These are phyloP conservation scores for Regulus satrapa DNA, from an alignment of 2,113 vertebrate species.

Conservation along the genomic window DNA sequence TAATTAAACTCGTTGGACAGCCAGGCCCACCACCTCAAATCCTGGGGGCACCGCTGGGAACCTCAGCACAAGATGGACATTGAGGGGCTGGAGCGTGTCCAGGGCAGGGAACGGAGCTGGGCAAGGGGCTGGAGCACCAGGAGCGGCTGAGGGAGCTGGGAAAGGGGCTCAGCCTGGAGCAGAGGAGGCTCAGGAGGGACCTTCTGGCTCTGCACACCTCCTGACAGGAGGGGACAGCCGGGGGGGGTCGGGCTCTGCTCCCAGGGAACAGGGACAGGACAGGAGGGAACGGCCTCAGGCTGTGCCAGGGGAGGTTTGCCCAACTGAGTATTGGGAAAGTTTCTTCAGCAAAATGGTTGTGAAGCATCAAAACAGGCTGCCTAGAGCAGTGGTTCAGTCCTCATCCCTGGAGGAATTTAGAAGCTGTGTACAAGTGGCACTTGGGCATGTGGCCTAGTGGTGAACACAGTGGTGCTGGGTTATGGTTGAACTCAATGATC, in stretches of 20 bases:
- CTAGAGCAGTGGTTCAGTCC: background rate
- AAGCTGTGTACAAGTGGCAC: background rate
- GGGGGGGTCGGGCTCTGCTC: background rate
- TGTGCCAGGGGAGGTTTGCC: background rate
- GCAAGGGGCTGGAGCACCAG: background rate
- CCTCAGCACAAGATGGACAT: fast-evolving
- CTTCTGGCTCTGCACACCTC: background rate
- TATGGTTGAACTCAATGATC: background rate
- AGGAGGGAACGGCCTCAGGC: fast-evolving
- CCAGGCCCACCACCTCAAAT: background rate
- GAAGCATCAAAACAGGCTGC: background rate
- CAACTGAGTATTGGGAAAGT: background rate
- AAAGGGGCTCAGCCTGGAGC: background rate
- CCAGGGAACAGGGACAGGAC: background rate
- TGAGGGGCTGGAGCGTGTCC: background rate
- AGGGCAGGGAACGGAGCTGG: background rate
- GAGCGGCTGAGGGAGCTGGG: background rate
- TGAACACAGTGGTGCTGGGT: background rate
- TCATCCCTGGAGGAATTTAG: background rate
- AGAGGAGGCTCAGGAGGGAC: background rate
- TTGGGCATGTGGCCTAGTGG: background rate
- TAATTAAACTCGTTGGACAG: background rate
- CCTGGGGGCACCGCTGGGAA: background rate
- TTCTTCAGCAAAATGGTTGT: background rate
- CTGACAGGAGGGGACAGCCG: no score